Evolutionary conservation across 2,888 invertebrate genomes (phyloP).

Genomic region (Tenthredo notha): DNA sequence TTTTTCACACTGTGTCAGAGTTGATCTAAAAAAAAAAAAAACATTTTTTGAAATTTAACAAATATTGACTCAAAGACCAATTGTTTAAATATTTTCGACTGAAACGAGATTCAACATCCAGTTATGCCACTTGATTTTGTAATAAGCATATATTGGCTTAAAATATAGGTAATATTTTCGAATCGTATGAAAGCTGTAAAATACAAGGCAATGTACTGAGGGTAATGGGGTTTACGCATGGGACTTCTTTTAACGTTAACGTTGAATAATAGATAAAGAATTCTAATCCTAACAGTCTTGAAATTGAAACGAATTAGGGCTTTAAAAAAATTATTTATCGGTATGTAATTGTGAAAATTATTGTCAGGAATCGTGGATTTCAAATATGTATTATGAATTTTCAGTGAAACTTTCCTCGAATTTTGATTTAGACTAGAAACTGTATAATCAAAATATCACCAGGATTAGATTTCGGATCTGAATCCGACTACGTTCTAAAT

Average conservation of each 20-base stretch:
- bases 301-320: conserved; percentile 18
- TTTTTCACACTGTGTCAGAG: not conserved
- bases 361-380: conserved; percentile 14
- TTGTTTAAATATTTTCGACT: conserved; percentile 4
- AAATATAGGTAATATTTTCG: conserved; percentile 9
- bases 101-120: conserved; percentile 22
- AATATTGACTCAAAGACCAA: conserved; percentile 33
- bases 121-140: not conserved
- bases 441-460: conserved; percentile 10
- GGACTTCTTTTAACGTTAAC: not conserved
- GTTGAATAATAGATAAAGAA: conserved; percentile 3
- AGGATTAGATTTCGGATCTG: conserved; percentile 18
- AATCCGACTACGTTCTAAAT: not conserved
- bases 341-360: not conserved
- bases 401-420: not conserved
- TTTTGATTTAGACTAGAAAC: conserved; percentile 23
- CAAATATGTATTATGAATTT: not conserved
- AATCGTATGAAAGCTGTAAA: conserved; percentile 44
- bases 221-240: conserved; percentile 46
- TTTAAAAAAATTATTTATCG: not conserved
- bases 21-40: not conserved
- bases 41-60: not conserved
- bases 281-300: conserved; percentile 42
- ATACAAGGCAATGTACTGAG: conserved; percentile 51
- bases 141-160: conserved; percentile 37